Percentiles rank a stretch among this genome's conserved stretches.
phyloP scores from a whole-genome alignment of 2,113 vertebrate species.

The Diphyllodes magnificus region DNA sequence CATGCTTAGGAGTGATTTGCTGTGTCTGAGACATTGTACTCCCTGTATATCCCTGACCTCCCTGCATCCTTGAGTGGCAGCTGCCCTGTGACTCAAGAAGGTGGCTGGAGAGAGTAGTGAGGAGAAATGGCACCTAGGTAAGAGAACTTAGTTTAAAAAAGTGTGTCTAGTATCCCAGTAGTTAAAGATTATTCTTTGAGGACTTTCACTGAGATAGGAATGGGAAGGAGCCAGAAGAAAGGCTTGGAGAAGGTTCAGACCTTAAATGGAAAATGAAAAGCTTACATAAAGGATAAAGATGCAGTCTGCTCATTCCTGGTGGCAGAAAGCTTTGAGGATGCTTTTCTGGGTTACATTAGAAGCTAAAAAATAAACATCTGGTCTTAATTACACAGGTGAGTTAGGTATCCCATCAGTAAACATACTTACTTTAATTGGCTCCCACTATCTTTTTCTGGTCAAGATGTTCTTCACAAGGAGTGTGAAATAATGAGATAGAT shows the following conservation, averaged over 20 bases:
- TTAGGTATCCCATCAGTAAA: not conserved
- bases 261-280: not conserved
- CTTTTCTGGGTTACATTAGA: not conserved
- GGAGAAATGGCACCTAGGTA: not conserved
- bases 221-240: not conserved
- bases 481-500: not conserved
- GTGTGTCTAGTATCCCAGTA: not conserved
- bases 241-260: not conserved
- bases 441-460: not conserved
- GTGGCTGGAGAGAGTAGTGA: not conserved
- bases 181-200: not conserved
- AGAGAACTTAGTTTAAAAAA: not conserved
- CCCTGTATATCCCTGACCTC: not conserved
- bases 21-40: not conserved
- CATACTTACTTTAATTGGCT: not conserved
- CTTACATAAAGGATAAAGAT: not conserved
- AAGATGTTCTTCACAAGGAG: not conserved
- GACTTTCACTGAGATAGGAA: not conserved
- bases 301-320: accelerated
- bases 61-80: not conserved
- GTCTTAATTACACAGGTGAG: not conserved
- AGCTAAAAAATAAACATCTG: not conserved
- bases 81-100: not conserved
- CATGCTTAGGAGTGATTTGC: not conserved
- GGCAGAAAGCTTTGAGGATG: not conserved